A percentile compares a stretch with the other conserved stretches of the same genome.
phyloP scores from a whole-genome alignment of 1,140 invertebrate species.

The Diabrotica virgifera region DNA sequence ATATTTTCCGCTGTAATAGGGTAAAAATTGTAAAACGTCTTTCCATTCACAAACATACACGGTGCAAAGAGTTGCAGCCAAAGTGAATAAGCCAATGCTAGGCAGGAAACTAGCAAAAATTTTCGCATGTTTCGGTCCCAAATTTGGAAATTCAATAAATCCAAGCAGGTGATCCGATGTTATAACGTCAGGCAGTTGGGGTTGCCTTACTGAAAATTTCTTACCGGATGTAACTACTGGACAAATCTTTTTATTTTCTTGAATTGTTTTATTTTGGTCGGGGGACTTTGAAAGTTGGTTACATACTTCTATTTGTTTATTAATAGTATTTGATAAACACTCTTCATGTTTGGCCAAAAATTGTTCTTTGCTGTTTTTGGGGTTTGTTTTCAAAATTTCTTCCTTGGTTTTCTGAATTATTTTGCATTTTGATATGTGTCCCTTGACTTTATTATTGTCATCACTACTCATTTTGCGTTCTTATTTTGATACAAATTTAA shows the following conservation, averaged over 20 bases:
- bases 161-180: background rate
- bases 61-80: conserved; percentile 4
- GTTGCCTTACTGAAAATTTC: background rate
- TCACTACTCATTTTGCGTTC: too few relatives aligned
- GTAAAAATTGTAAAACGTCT: conserved; percentile 20
- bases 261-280: background rate
- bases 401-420: conserved; percentile 10
- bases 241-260: too few relatives aligned
- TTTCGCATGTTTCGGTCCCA: conserved; percentile 5
- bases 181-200: background rate
- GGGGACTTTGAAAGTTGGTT: background rate
- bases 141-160: background rate
- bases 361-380: background rate
- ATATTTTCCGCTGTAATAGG: conserved; percentile 22
- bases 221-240: too few relatives aligned
- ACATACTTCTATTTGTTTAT: background rate
- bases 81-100: background rate
- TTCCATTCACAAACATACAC: conserved; percentile 25
- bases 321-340: too few relatives aligned
- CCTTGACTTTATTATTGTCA: background rate
- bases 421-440: conserved; percentile 4
- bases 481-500: too few relatives aligned
- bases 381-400: conserved; percentile 5
- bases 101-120: background rate
- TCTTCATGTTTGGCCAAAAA: too few relatives aligned